Percentiles rank a stretch among this genome's conserved stretches.
These are phyloP conservation scores for Agonopterix subpropinquella DNA, from an alignment of 2,888 invertebrate species.

Conservation along the genomic window DNA sequence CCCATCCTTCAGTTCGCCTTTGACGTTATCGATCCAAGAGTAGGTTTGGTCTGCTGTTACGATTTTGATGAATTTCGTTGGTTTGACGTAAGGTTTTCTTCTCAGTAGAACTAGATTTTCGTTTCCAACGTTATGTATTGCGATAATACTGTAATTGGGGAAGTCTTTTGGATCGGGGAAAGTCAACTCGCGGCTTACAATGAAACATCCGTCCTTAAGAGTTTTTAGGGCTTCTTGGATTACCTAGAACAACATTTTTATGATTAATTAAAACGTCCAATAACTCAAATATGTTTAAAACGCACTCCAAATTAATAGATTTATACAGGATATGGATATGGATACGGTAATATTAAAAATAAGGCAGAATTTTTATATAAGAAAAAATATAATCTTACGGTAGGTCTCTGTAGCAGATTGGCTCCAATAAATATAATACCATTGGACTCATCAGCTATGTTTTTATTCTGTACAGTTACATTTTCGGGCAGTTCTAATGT, in stretches of 20 bases:
- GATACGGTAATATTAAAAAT: background rate
- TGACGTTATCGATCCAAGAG: slow-evolving; percentile 70
- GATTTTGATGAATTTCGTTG: slow-evolving; percentile 64
- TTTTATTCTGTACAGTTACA: slow-evolving; percentile 78
- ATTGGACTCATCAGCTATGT: slow-evolving; percentile 68
- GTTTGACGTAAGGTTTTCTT: slow-evolving; percentile 57
- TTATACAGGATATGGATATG: background rate
- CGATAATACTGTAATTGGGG: background rate
- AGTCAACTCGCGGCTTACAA: slow-evolving; percentile 76
- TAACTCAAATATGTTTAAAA: too few species aligned
- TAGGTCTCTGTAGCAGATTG: slow-evolving; percentile 61
- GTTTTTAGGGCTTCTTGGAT: slow-evolving; percentile 60
- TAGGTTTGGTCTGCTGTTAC: slow-evolving; percentile 50
- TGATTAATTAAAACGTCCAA: background rate
- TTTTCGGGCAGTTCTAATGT: slow-evolving; percentile 58
- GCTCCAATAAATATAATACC: slow-evolving; percentile 69
- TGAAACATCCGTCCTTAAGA: slow-evolving; percentile 76
- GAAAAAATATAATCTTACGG: slow-evolving; percentile 42
- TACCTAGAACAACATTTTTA: slow-evolving; percentile 29
- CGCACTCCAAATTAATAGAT: too few species aligned
- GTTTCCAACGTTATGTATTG: background rate
- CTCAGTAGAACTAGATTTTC: slow-evolving; percentile 66
- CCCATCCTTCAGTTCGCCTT: slow-evolving; percentile 52
- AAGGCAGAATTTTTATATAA: background rate
- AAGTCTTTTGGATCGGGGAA: slow-evolving; percentile 53